Evolutionary conservation across 2,888 invertebrate species (phyloP).

Genomic region (Conops quadrifasciatus): DNA sequence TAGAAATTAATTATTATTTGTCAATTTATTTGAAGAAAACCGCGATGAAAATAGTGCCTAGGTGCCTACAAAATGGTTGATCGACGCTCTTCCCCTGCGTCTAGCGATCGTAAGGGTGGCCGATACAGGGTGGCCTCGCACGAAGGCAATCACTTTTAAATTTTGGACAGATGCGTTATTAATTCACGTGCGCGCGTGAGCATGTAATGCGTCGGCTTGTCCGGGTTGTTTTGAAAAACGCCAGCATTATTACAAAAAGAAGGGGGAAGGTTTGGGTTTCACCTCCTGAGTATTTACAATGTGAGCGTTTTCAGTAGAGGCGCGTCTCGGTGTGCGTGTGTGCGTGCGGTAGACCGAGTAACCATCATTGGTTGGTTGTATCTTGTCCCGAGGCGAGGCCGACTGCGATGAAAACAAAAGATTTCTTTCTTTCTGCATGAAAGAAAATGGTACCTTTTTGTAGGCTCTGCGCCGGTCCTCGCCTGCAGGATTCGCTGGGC

Average conservation of each 20-base stretch:
- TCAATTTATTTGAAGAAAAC: neutral
- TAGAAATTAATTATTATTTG: constrained; percentile 24
- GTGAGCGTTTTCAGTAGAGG: neutral
- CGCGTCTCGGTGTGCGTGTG: constrained; percentile 40
- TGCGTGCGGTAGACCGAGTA: constrained; percentile 48
- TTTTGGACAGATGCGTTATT: constrained; percentile 61
- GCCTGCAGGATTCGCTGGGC: neutral
- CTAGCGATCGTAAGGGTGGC: neutral
- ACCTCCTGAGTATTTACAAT: no score
- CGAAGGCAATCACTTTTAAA: constrained; percentile 39
- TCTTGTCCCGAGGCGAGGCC: constrained; percentile 35
- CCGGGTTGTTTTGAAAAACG: constrained; percentile 50
- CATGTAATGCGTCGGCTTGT: constrained; percentile 57
- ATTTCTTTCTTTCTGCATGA: neutral
- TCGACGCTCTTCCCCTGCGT: neutral
- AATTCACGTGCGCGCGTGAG: constrained; percentile 62
- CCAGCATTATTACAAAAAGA: constrained; percentile 27
- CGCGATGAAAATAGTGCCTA: constrained; percentile 22
- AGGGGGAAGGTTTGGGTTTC: no score
- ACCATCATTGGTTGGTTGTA: constrained; percentile 30
- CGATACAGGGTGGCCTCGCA: neutral
- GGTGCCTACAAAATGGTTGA: constrained; percentile 3
- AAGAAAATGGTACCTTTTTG: neutral
- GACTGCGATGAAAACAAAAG: constrained; percentile 18
- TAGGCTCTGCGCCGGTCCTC: neutral